These are phyloP conservation scores for Orchestia grillus DNA, from an alignment of 1,140 invertebrate species.

Conservation along the genomic window DNA sequence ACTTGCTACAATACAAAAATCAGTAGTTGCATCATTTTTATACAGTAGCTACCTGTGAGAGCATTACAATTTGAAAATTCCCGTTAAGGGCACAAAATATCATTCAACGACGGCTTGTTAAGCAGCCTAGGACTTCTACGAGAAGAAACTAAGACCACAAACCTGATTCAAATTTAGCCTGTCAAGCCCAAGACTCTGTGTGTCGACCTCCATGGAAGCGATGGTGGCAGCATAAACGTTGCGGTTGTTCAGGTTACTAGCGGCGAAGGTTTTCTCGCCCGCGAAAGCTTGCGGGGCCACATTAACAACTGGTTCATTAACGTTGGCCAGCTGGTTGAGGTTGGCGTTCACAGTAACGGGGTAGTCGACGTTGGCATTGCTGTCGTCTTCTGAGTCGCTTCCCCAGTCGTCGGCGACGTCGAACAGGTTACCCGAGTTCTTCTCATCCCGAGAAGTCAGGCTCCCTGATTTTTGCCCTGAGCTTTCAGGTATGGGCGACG, in stretches of 20 bases:
- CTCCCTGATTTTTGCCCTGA: neutral
- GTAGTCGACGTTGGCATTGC: constrained; percentile 30
- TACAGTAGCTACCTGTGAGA: no score
- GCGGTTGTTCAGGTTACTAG: constrained; percentile 19
- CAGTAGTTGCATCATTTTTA: no score
- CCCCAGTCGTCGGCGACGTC: constrained; percentile 35
- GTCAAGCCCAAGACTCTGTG: neutral
- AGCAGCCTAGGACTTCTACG: neutral
- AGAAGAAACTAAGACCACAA: neutral
- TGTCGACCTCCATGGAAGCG: neutral
- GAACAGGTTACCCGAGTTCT: constrained; percentile 7
- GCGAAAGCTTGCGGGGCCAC: neutral
- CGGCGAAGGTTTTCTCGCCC: neutral
- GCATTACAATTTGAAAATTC: no score
- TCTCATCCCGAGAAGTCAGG: neutral
- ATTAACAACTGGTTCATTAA: constrained; percentile 12
- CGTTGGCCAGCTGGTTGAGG: neutral
- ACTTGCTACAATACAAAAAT: no score
- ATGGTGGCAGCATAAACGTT: constrained; percentile 21
- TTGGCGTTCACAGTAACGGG: neutral
- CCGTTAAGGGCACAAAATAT: no score
- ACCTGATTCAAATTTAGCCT: constrained; percentile 27
- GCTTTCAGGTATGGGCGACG: constrained; percentile 26
- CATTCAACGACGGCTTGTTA: no score
- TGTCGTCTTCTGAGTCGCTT: constrained; percentile 38